Conservation (phyloP, 2,888 invertebrate species). For the Heliconius charithonia region DNA sequence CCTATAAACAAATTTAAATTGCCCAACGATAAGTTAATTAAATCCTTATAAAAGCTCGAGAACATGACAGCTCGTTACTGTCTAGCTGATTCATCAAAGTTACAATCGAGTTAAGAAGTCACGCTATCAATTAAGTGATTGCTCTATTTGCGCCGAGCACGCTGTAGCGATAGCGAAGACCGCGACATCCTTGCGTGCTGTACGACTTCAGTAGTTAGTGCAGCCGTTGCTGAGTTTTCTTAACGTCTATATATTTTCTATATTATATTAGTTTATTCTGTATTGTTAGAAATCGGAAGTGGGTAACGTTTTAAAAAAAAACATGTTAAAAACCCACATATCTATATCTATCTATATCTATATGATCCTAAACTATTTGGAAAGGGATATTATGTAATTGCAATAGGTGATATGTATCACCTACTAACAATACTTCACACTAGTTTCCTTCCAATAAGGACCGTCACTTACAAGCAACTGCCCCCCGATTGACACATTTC, state of each 20-base stretch:
- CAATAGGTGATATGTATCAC: too few species aligned
- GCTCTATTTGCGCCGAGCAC: constrained; percentile 35
- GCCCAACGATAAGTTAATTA: constrained; percentile 23
- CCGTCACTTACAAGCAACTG: too few species aligned
- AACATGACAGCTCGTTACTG: constrained; percentile 42
- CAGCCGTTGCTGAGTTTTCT: constrained; percentile 3
- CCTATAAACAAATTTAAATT: constrained; percentile 8
- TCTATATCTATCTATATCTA: too few species aligned
- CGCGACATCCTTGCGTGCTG: constrained; percentile 32
- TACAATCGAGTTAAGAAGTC: constrained; percentile 44
- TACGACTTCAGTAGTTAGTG: constrained; percentile 24
- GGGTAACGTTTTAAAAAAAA: too few species aligned
- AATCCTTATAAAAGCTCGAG: constrained; percentile 19
- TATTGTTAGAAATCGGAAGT: too few species aligned
- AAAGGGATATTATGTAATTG: too few species aligned
- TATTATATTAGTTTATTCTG: not conserved
- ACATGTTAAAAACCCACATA: too few species aligned
- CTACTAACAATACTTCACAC: too few species aligned
- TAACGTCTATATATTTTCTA: not conserved
- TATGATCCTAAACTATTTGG: too few species aligned
- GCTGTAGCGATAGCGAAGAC: constrained; percentile 23
- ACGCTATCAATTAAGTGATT: constrained; percentile 44
- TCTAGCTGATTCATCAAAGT: constrained; percentile 43
- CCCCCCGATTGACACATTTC: too few species aligned
- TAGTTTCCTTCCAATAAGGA: too few species aligned